Conservation (phyloP, 2,797 vertebrate genomes). For the Limosa lapponica region DNA sequence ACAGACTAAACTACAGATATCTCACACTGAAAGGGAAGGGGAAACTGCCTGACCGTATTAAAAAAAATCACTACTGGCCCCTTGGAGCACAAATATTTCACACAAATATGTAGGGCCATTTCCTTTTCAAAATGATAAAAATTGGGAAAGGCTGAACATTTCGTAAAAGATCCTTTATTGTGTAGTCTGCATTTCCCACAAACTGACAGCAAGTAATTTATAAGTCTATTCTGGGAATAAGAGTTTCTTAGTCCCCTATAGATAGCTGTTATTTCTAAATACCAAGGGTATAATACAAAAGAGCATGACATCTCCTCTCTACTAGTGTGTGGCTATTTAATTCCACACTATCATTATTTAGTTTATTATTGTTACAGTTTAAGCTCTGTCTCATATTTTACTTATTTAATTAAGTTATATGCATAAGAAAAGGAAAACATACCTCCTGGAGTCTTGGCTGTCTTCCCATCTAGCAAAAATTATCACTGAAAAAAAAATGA, state of each 20-base stretch:
- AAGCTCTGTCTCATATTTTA: slow-evolving; percentile 37
- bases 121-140: slow-evolving; percentile 52
- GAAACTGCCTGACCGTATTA: neutral
- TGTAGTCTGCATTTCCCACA: slow-evolving; percentile 45
- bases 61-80: neutral
- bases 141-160: slow-evolving; percentile 17
- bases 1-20: neutral
- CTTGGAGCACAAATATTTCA: slow-evolving; percentile 10
- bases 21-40: neutral
- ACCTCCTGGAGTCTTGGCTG: slow-evolving; percentile 29
- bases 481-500: slow-evolving; percentile 23
- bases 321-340: slow-evolving; percentile 24
- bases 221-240: slow-evolving; percentile 7
- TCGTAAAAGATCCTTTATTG: neutral
- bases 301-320: neutral
- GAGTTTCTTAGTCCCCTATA: slow-evolving; percentile 1
- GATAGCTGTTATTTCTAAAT: slow-evolving; percentile 38
- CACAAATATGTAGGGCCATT: slow-evolving; percentile 30
- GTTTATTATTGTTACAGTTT: slow-evolving; percentile 29
- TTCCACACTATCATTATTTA: slow-evolving; percentile 13
- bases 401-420: slow-evolving; percentile 62
- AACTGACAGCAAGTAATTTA: slow-evolving; percentile 50
- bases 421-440: slow-evolving; percentile 18
- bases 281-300: slow-evolving; percentile 26
- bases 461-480: slow-evolving; percentile 50